phyloP scores from a whole-genome alignment of 2,888 invertebrate species.

The Holacanthella duospinosa region DNA sequence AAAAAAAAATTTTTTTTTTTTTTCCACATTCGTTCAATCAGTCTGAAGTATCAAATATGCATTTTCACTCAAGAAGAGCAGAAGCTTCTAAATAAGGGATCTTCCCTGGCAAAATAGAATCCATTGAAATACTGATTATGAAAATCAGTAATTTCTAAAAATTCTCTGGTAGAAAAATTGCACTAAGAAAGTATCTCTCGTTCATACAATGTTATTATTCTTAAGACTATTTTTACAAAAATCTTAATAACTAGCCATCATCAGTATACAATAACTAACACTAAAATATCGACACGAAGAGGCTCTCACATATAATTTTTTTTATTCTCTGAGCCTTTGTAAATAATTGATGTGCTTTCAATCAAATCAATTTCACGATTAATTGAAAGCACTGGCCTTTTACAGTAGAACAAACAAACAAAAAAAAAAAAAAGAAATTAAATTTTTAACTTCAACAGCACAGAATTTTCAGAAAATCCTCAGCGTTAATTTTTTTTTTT shows the following conservation, averaged over 20 bases:
- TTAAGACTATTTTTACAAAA: no score
- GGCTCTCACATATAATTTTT: no score
- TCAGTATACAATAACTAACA: no score
- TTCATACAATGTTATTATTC: no score
- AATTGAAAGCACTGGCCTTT: background rate
- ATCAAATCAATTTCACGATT: background rate
- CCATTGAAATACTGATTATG: background rate
- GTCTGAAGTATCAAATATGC: background rate
- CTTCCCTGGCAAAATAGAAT: background rate
- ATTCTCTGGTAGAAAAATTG: background rate
- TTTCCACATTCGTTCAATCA: background rate
- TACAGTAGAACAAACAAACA: no score
- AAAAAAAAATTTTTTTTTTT: no score
- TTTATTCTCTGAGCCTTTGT: no score
- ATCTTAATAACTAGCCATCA: no score
- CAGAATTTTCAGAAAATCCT: background rate
- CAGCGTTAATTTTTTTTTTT: background rate
- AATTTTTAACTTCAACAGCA: background rate
- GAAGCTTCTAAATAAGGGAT: no score
- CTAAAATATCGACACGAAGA: no score
- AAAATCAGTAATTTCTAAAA: background rate
- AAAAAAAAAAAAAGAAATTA: background rate
- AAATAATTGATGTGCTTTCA: background rate
- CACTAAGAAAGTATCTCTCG: background rate
- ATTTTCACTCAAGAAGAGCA: no score